Evolutionary conservation across 2,113 vertebrate species (phyloP).

Genomic region (Candoia aspera): DNA sequence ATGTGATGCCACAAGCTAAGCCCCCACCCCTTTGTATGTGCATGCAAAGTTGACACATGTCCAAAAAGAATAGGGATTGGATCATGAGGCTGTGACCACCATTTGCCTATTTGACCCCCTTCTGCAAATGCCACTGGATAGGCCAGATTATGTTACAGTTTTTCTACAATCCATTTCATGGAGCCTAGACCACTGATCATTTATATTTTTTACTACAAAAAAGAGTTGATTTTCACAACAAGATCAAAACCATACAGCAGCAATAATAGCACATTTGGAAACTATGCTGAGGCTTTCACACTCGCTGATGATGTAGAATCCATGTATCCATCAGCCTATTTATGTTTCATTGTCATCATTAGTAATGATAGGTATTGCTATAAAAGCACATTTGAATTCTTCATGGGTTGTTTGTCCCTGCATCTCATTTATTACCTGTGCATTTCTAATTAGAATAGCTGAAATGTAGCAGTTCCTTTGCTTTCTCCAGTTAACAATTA

Average conservation of each 20-base stretch:
- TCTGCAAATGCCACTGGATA: background rate
- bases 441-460: slow-evolving; percentile 59
- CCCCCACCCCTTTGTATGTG: background rate
- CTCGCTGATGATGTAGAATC: slow-evolving; percentile 13
- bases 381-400: slow-evolving; percentile 65
- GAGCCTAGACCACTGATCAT: background rate
- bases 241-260: background rate
- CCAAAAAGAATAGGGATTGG: background rate
- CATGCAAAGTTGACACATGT: background rate
- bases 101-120: background rate
- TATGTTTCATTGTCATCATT: slow-evolving; percentile 32
- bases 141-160: background rate
- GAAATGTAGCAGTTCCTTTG: slow-evolving; percentile 55
- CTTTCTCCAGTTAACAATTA: slow-evolving; percentile 38
- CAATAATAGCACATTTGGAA: background rate
- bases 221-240: background rate
- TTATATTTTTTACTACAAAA: background rate
- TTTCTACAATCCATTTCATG: background rate
- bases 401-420: slow-evolving; percentile 45
- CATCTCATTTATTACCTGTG: slow-evolving; percentile 60
- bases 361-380: slow-evolving; percentile 34
- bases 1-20: background rate
- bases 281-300: background rate
- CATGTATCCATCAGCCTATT: background rate
- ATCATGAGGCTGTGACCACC: background rate